phyloP scores from a whole-genome alignment of 1,140 invertebrate genomes.

The Drosophila fuyamai region DNA sequence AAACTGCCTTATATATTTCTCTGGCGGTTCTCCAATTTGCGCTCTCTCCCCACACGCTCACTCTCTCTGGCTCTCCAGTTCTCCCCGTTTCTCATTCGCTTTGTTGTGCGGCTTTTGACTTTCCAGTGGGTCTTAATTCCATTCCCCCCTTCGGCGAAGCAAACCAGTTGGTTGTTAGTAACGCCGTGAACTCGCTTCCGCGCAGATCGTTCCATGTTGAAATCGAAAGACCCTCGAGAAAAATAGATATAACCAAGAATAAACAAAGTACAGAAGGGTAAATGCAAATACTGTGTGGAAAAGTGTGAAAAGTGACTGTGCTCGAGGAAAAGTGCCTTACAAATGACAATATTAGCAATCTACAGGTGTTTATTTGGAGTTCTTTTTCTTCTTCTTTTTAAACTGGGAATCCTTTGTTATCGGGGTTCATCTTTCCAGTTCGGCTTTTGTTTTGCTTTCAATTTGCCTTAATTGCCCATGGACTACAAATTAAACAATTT shows the following conservation, averaged over 20 bases:
- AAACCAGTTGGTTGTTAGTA: slow-evolving; percentile 77
- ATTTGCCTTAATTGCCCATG: slow-evolving; percentile 67
- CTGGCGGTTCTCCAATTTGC: slow-evolving; percentile 8
- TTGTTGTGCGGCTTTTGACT: slow-evolving; percentile 34
- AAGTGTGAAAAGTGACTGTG: slow-evolving; percentile 67
- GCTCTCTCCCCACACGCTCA: slow-evolving; percentile 1
- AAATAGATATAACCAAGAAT: slow-evolving; percentile 13
- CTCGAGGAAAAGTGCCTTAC: slow-evolving; percentile 18
- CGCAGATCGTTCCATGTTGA: slow-evolving; percentile 53
- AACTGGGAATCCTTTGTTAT: slow-evolving; percentile 21
- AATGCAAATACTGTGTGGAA: slow-evolving; percentile 31
- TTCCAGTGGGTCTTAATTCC: slow-evolving; percentile 28
- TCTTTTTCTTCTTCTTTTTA: slow-evolving; percentile 19
- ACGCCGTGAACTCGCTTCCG: slow-evolving; percentile 62
- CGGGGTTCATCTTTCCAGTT: slow-evolving; percentile 18
- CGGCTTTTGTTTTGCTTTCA: slow-evolving; percentile 61
- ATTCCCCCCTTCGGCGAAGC: neutral
- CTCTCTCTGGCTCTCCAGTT: slow-evolving; percentile 10
- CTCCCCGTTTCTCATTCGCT: slow-evolving; percentile 8
- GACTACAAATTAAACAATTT: slow-evolving; percentile 71
- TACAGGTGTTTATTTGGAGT: slow-evolving; percentile 47
- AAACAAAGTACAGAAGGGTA: slow-evolving; percentile 6
- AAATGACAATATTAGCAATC: slow-evolving; percentile 22
- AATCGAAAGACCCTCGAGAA: slow-evolving; percentile 1
- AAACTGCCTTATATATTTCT: neutral